phyloP scores from a whole-genome alignment of 2,888 invertebrate species.

The Antheraea yamamai region DNA sequence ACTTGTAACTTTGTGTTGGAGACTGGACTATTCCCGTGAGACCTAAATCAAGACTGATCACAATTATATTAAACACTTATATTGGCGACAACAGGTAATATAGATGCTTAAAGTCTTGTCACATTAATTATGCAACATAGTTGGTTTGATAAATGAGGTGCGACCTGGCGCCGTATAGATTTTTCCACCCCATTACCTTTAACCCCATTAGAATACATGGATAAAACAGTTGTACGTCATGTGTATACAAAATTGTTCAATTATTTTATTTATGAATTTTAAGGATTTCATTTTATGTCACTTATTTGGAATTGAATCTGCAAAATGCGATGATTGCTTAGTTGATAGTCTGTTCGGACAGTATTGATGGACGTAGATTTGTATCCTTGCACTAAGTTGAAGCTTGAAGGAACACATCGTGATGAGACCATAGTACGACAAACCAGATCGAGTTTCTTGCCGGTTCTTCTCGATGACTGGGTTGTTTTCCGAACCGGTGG shows the following conservation, averaged over 20 bases:
- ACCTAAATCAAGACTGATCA: constrained; percentile 13
- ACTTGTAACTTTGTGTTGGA: not conserved
- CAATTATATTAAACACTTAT: not conserved
- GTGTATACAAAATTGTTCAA: not conserved
- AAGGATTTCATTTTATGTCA: too few relatives aligned
- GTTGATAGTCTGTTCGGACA: too few relatives aligned
- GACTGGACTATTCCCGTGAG: not conserved
- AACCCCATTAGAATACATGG: not conserved
- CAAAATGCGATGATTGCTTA: too few relatives aligned
- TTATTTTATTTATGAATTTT: too few relatives aligned
- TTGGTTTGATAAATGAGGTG: constrained; percentile 27
- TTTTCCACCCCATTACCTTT: constrained; percentile 16
- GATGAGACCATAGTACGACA: too few relatives aligned
- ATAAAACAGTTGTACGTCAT: not conserved
- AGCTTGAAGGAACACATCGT: too few relatives aligned
- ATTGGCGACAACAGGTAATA: constrained; percentile 13
- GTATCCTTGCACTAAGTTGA: too few relatives aligned
- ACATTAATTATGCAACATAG: constrained; percentile 31
- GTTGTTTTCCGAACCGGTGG: too few relatives aligned
- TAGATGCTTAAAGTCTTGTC: constrained; percentile 27
- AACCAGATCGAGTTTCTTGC: too few relatives aligned
- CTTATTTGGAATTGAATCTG: too few relatives aligned
- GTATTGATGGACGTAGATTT: too few relatives aligned
- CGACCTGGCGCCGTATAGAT: constrained; percentile 26
- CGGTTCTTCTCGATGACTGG: too few relatives aligned